Conservation (phyloP, 1,140 invertebrate species). For the Brachionus rubens region DNA sequence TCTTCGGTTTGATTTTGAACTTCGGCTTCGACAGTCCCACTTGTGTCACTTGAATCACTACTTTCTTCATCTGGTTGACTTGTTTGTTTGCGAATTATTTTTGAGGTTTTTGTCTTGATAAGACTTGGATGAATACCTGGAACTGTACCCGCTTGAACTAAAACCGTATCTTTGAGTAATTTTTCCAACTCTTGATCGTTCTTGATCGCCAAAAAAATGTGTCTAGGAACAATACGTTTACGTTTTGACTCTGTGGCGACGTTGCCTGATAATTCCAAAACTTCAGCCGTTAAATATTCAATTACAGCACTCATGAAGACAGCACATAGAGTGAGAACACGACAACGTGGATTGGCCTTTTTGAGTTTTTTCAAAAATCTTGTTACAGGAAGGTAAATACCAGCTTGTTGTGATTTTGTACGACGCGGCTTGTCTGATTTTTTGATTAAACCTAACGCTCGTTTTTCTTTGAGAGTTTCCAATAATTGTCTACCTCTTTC, state of each 20-base stretch:
- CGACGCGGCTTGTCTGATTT: constrained; percentile 95
- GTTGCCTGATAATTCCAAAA: constrained; percentile 89
- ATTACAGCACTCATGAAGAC: constrained; percentile 98
- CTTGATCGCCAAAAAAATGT: constrained; percentile 95
- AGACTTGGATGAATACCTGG: neutral
- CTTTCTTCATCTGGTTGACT: too few species aligned
- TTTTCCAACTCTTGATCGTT: constrained; percentile 99
- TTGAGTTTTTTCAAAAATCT: constrained; percentile 97
- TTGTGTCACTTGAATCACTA: too few species aligned
- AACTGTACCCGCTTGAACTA: neutral
- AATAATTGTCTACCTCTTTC: neutral
- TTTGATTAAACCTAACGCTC: constrained; percentile 98
- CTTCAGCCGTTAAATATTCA: constrained; percentile 97
- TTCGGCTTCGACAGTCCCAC: too few species aligned
- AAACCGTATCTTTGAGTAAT: constrained; percentile 95
- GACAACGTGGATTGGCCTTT: constrained; percentile 95
- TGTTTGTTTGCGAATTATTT: neutral
- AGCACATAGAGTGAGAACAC: constrained; percentile 92
- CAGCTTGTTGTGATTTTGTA: constrained; percentile 84
- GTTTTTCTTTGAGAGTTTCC: constrained; percentile 61
- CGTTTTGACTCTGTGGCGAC: constrained; percentile 98
- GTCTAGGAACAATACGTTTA: constrained; percentile 96
- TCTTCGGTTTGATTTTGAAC: too few species aligned
- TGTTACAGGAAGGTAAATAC: constrained; percentile 92
- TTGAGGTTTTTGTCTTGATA: neutral